Evolutionary conservation across 2,113 vertebrate species (phyloP).

Genomic region (Drymodes brunneopygia): DNA sequence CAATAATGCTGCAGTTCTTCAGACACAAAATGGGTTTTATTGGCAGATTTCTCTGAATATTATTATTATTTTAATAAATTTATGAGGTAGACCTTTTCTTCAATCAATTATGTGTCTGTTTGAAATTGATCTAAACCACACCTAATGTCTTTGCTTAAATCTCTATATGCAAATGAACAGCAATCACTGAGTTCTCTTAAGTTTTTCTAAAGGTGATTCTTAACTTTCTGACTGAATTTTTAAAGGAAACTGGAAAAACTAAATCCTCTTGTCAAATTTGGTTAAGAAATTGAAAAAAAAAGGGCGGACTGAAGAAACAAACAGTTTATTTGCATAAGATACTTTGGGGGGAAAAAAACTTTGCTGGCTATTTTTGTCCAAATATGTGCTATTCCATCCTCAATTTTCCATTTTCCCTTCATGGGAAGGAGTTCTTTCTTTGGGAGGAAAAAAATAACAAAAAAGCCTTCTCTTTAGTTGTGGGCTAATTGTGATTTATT

Average conservation of each 20-base stretch:
- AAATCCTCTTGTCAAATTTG: not conserved
- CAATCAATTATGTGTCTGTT: not conserved
- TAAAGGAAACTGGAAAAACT: not conserved
- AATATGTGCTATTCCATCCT: not conserved
- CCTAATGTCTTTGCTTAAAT: not conserved
- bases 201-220: not conserved
- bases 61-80: not conserved
- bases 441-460: fast-evolving
- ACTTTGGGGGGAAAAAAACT: fast-evolving
- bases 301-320: not conserved
- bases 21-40: not conserved
- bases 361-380: not conserved
- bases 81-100: not conserved
- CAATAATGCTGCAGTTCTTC: not conserved
- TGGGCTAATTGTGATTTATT: not conserved
- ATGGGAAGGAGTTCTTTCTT: not conserved
- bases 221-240: not conserved
- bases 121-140: not conserved
- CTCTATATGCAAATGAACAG: not conserved
- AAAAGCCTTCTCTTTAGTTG: not conserved
- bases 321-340: not conserved
- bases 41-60: not conserved
- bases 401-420: not conserved
- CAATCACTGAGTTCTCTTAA: not conserved
- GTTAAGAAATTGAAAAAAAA: not conserved